These are phyloP conservation scores for Threskiornis aethiopicus DNA, from an alignment of 2,797 vertebrate genomes.

Conservation along the genomic window DNA sequence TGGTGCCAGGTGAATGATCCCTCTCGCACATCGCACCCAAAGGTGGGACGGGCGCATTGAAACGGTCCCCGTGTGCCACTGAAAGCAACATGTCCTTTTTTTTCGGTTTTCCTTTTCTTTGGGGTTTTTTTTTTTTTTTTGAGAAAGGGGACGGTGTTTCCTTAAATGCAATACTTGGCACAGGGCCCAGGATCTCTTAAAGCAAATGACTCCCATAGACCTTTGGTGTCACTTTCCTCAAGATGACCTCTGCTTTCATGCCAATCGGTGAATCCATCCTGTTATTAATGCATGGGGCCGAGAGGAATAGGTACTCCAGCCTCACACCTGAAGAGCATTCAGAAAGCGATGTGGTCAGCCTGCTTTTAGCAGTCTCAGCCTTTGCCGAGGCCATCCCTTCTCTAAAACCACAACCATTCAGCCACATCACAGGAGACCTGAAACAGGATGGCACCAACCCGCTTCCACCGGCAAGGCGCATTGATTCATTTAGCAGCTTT, in stretches of 20 bases:
- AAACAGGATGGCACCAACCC: background rate
- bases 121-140: no score
- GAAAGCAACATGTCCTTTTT: background rate
- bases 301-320: background rate
- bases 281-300: constrained; percentile 42
- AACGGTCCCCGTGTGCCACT: accelerated
- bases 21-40: background rate
- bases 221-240: constrained; percentile 72
- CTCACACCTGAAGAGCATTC: constrained; percentile 46
- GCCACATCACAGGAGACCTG: background rate
- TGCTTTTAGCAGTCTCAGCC: background rate
- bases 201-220: constrained; percentile 68
- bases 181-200: constrained; percentile 67
- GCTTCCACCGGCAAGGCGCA: background rate
- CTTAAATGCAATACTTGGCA: constrained; percentile 74
- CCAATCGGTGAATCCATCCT: constrained; percentile 55
- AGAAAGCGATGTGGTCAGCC: background rate
- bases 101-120: background rate
- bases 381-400: background rate
- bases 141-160: constrained; percentile 16
- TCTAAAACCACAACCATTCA: background rate
- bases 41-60: background rate
- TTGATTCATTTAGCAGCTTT: background rate
- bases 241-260: constrained; percentile 69
- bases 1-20: background rate